These are phyloP conservation scores for Lasioglossum zephyrum DNA, from an alignment of 2,888 invertebrate species.

Conservation along the genomic window DNA sequence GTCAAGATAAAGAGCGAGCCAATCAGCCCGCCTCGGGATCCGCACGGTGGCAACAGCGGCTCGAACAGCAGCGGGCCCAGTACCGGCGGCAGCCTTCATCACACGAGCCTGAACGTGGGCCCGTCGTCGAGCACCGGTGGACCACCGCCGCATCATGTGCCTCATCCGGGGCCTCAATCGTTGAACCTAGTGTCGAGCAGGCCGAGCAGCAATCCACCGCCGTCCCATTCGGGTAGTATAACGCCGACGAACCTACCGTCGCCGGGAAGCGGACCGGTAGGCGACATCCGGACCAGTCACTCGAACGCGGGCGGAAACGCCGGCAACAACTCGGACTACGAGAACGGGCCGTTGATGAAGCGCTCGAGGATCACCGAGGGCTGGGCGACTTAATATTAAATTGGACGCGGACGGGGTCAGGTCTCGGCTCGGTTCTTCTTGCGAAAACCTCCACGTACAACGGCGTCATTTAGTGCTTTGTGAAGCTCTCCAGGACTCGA, in stretches of 20 bases:
- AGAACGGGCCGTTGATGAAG: slow-evolving; percentile 90
- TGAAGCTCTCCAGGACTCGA: slow-evolving; percentile 71
- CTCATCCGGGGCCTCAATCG: slow-evolving; percentile 78
- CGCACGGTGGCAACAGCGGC: slow-evolving; percentile 85
- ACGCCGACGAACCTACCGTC: slow-evolving; percentile 94
- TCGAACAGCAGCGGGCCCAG: slow-evolving; percentile 79
- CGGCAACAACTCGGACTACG: slow-evolving; percentile 86
- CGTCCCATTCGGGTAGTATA: slow-evolving; percentile 88
- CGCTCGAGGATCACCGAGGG: slow-evolving; percentile 94
- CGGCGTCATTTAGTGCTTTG: slow-evolving; percentile 76
- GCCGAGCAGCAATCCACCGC: slow-evolving; percentile 82
- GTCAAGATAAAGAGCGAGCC: slow-evolving; percentile 98
- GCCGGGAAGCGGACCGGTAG: slow-evolving; percentile 85
- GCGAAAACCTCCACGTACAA: slow-evolving; percentile 75
- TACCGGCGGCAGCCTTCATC: slow-evolving; percentile 85
- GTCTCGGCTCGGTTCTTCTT: slow-evolving; percentile 62
- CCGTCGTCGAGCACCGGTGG: slow-evolving; percentile 78
- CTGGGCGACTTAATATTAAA: slow-evolving; percentile 93
- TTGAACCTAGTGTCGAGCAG: slow-evolving; percentile 81
- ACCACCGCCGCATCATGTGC: slow-evolving; percentile 79
- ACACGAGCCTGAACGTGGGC: slow-evolving; percentile 82
- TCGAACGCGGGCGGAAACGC: slow-evolving; percentile 83
- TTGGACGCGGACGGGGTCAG: slow-evolving; percentile 20
- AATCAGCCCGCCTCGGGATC: slow-evolving; percentile 96
- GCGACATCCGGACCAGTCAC: slow-evolving; percentile 85